Evolutionary conservation across 2,888 invertebrate species (phyloP).

Genomic region (Watsonalla cultraria): DNA sequence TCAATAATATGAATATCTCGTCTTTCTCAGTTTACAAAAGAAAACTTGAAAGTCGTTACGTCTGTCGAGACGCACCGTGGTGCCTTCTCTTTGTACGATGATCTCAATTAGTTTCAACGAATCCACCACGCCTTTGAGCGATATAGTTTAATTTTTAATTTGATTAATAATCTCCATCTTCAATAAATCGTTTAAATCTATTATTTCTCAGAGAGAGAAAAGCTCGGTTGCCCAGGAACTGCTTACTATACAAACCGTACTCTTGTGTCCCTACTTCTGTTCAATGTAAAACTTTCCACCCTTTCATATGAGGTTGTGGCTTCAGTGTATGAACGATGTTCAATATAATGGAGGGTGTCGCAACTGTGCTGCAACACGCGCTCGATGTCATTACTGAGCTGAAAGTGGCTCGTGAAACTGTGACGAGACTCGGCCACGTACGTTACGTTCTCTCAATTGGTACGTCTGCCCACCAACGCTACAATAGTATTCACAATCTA

Average conservation of each 20-base stretch:
- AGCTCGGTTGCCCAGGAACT: too few species aligned
- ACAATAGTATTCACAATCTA: too few species aligned
- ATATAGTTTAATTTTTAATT: constrained; percentile 23
- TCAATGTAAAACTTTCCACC: not conserved
- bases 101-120: constrained; percentile 60
- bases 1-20: constrained; percentile 48
- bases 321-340: constrained; percentile 18
- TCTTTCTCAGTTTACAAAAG: constrained; percentile 38
- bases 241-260: too few species aligned
- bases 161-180: too few species aligned
- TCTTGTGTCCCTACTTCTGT: constrained; percentile 4
- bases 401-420: constrained; percentile 62
- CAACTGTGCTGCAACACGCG: constrained; percentile 40
- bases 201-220: too few species aligned
- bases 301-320: not conserved
- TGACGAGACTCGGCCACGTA: constrained; percentile 56
- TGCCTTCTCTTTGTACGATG: constrained; percentile 55
- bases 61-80: constrained; percentile 37
- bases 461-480: constrained; percentile 22
- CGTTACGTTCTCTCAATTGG: constrained; percentile 47
- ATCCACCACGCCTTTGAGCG: constrained; percentile 34
- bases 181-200: too few species aligned
- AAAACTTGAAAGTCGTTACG: constrained; percentile 37
- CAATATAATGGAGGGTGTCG: constrained; percentile 34
- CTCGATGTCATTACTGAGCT: constrained; percentile 51